A percentile compares a stretch with the other conserved stretches of the same genome.
These are phyloP conservation scores for Drosophila cognata DNA, from an alignment of 2,888 invertebrate genomes.

Conservation along the genomic window DNA sequence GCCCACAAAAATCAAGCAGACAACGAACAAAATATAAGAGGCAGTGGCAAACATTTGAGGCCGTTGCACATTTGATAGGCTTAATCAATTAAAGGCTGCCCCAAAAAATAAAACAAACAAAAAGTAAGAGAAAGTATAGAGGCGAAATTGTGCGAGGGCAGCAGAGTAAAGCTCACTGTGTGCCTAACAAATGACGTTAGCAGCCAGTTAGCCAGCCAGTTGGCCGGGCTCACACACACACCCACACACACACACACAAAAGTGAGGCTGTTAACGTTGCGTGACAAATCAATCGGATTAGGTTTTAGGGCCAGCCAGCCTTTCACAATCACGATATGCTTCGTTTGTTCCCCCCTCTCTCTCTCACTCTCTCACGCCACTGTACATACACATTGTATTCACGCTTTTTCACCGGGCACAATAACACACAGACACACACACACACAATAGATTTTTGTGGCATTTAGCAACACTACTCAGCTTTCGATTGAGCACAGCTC, in stretches of 20 bases:
- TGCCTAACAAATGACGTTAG: conserved; percentile 52
- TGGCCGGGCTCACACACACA: conserved; percentile 4
- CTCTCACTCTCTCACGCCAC: conserved; percentile 21
- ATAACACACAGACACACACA: conserved; percentile 1
- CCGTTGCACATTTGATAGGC: conserved; percentile 57
- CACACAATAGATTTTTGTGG: conserved; percentile 18
- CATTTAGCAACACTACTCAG: conserved; percentile 21
- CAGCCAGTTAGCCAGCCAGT: conserved; percentile 10
- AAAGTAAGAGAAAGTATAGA: conserved; percentile 1
- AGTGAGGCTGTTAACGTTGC: conserved; percentile 66
- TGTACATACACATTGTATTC: conserved; percentile 25
- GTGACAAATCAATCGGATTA: conserved; percentile 80
- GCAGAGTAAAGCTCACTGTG: conserved; percentile 35
- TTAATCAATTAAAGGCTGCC: conserved; percentile 69
- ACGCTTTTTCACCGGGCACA: conserved; percentile 46
- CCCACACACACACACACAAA: conserved; percentile 12
- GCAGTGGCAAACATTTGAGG: conserved; percentile 17
- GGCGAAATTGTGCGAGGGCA: conserved; percentile 23
- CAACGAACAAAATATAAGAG: conserved; percentile 23
- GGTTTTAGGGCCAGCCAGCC: conserved; percentile 53
- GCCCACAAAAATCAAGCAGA: conserved; percentile 10
- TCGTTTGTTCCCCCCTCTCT: conserved; percentile 16
- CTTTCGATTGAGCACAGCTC: conserved; percentile 21
- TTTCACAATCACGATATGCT: conserved; percentile 9
- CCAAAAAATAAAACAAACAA: conserved; percentile 18